Evolutionary conservation across 2,888 invertebrate species (phyloP), one percentile per base, ranked within the genome.

Genomic region (Andrena minutula): DNA sequence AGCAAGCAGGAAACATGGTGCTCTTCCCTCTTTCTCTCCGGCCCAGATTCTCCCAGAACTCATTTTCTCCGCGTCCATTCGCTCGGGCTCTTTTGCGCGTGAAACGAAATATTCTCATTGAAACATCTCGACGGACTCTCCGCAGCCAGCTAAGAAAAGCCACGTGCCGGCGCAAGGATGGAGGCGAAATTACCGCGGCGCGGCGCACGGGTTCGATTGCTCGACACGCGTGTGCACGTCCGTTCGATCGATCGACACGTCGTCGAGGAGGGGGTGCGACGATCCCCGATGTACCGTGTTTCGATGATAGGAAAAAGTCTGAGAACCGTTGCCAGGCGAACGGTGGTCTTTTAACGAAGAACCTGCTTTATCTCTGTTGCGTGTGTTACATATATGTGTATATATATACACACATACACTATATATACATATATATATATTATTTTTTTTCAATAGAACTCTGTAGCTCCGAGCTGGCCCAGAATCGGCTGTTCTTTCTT

Each of bases 91-190:
- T 69, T 28, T 53, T 75, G 69, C 86, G 80, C 86, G 75, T 72
- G 87, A 84, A 86, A 89, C 82, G 88, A n/a, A n/a, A 89, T 89
- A 86, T 85, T 84, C 23, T 86, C 87, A 83, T 86, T 88, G 87
- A 89, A 89, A 89, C 87, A 83, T 85, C 77, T 84, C 88, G 86
- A 82, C 84, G 80, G 79, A 81, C 85, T n/a, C 75, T 61, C 65
- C 82, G 78, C 63, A 65, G 82, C 64, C 83, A 64, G 70, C 75
- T 73, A 60, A 49, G 41, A 23, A 51, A 71, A 71, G 69, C 71
- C 74, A 58, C 41, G 65, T 26, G 76, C 56, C 79, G 76, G 65
- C 71, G 56, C 73, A 73, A 81, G 74, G 80, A 83, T 66, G 66
- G 75, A 75, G 75, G 65, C 71, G 65, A 84, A 56, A 66, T 73